A percentile compares a stretch with the other conserved stretches of the same genome.
Evolutionary conservation across 2,888 invertebrate species (phyloP).

Genomic region (Patella depressa): DNA sequence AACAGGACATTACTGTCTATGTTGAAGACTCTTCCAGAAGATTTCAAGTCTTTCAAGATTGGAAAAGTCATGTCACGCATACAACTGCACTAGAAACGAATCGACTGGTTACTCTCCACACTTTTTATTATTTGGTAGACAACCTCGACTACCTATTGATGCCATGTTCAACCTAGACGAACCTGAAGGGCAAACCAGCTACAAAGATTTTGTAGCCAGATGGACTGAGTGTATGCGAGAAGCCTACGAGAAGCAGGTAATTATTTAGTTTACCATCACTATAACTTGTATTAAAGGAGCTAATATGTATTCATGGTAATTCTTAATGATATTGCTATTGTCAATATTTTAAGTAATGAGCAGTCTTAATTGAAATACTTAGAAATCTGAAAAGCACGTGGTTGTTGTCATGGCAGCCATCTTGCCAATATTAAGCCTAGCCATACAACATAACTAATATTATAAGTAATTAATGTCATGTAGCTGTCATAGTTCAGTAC

Average conservation of each 20-base stretch:
- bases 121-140: constrained; percentile 32
- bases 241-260: constrained; percentile 12
- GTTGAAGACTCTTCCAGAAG: constrained; percentile 14
- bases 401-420: no score
- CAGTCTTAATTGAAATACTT: no score
- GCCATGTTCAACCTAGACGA: constrained; percentile 10
- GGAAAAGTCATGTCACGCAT: constrained; percentile 31
- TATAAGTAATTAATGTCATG: no score
- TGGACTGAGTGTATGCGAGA: constrained; percentile 15
- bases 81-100: constrained; percentile 39
- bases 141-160: constrained; percentile 27
- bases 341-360: no score
- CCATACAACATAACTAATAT: no score
- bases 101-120: constrained; percentile 35
- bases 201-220: constrained; percentile 15
- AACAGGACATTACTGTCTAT: constrained; percentile 21
- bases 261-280: no score
- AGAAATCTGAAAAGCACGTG: no score
- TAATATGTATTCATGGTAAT: no score
- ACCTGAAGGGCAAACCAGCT: background rate
- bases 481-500: no score
- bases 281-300: no score
- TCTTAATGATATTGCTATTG: no score
- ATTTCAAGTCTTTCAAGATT: constrained; percentile 20
- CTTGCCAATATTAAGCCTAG: no score